Percentiles rank a stretch among this genome's conserved stretches.
Evolutionary conservation across 2,888 invertebrate species (phyloP).

Genomic region (Argyresthia goedartella): DNA sequence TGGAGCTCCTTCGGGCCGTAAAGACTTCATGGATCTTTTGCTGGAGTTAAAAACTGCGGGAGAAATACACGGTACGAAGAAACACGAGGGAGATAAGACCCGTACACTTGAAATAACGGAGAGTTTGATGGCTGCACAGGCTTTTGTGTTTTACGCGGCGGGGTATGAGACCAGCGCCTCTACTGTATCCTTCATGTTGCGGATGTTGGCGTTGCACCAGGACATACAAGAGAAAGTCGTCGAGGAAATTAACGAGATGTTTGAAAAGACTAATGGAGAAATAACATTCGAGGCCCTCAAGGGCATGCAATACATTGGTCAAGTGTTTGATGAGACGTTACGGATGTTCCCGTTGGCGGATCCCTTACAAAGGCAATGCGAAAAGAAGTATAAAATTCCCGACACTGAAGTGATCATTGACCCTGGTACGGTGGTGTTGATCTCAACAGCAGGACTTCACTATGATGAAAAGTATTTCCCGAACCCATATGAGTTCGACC

Average conservation of each 20-base stretch:
- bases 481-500: constrained; percentile 16
- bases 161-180: constrained; percentile 29
- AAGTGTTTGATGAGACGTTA: constrained; percentile 10
- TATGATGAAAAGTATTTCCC: constrained; percentile 15
- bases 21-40: constrained; percentile 12
- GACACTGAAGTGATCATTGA: constrained; percentile 12
- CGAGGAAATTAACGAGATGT: constrained; percentile 2
- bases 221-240: constrained; percentile 10
- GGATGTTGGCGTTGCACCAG: constrained; percentile 16
- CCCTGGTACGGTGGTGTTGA: constrained; percentile 9
- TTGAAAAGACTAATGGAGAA: not conserved
- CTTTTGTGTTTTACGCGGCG: constrained; percentile 17
- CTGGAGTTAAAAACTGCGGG: constrained; percentile 7
- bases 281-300: constrained; percentile 6
- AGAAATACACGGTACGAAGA: constrained; percentile 7
- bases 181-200: constrained; percentile 20
- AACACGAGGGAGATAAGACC: constrained; percentile 6
- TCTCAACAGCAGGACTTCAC: constrained; percentile 12
- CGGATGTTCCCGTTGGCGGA: constrained; percentile 13
- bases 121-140: constrained; percentile 14
- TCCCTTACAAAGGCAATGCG: constrained; percentile 7
- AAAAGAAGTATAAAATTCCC: constrained; percentile 9
- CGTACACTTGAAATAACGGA: constrained; percentile 8
- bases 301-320: constrained; percentile 10
- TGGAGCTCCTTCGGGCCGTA: constrained; percentile 4